These are phyloP conservation scores for Drosophila bifasciata DNA, from an alignment of 1,140 invertebrate species.

Conservation along the genomic window DNA sequence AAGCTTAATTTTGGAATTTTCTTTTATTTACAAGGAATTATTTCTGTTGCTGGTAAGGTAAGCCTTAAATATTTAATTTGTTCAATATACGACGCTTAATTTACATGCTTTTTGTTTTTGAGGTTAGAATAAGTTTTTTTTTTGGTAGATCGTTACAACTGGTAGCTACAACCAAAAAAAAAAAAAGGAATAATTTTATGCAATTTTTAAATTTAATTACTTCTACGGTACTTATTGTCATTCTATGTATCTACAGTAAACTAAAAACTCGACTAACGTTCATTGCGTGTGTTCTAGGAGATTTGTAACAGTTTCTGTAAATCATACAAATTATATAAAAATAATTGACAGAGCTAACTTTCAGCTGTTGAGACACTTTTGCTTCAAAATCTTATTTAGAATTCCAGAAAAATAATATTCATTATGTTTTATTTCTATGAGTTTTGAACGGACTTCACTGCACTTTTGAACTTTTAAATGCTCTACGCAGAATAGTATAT, in stretches of 20 bases:
- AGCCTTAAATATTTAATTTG: slow-evolving; percentile 22
- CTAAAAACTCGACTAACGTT: slow-evolving; percentile 70
- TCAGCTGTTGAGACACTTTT: slow-evolving; percentile 78
- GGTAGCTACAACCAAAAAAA: slow-evolving; percentile 59
- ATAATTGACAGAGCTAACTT: slow-evolving; percentile 49
- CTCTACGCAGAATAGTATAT: too few species aligned
- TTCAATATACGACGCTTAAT: slow-evolving; percentile 54
- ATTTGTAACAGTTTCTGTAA: slow-evolving; percentile 11
- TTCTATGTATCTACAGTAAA: slow-evolving; percentile 52
- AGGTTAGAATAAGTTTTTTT: slow-evolving; percentile 48
- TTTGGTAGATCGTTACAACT: slow-evolving; percentile 21
- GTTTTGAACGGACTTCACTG: slow-evolving; percentile 15
- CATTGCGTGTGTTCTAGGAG: slow-evolving; percentile 54
- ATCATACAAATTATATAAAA: slow-evolving; percentile 32
- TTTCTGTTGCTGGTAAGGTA: slow-evolving; percentile 6
- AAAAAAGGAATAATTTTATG: slow-evolving; percentile 8
- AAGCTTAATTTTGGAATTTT: slow-evolving; percentile 23
- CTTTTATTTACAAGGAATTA: slow-evolving; percentile 58
- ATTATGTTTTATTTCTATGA: slow-evolving; percentile 1
- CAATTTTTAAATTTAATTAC: slow-evolving; percentile 31
- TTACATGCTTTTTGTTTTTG: slow-evolving; percentile 63
- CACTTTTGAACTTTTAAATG: neutral
- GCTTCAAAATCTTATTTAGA: slow-evolving; percentile 52
- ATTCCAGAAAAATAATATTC: slow-evolving; percentile 22
- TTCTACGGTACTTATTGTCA: slow-evolving; percentile 27